Base-by-base conservation (phyloP, 2,113 vertebrate genomes). In the Brachypodius melanocephalos region DNA sequence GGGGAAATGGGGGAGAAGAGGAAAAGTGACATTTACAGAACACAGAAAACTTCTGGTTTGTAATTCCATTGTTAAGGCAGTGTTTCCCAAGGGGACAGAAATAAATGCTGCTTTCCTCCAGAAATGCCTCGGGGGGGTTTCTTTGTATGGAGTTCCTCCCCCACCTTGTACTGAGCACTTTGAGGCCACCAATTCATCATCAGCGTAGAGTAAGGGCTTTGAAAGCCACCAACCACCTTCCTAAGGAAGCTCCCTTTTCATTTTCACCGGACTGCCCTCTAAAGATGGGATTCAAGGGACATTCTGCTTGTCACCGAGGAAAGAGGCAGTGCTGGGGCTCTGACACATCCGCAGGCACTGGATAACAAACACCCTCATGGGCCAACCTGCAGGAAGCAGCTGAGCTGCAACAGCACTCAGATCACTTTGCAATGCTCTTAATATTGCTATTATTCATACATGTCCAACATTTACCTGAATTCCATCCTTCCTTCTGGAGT, bases 261-360 rank as follows among this genome's bases (percentile, higher is more conserved):
- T 58, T 87, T 29, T 32, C 38, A 29, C 17, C 6, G 4, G 49
- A 19, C 8, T 72, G 29, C 22, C 71, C 31, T 67, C 26, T 26
- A 5, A 36, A 20, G 48, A 12, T 29, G 32, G 31, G 16, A 48
- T 46, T 43, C 63, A 13, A 58, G 38, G 65, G 28, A 63, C 13
- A 15, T 6, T 2, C 14, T 59, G 12, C 32, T 54, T 38, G 9
- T 43, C 48, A 32, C 11, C 0, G 1, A 58, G 18, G 12, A 32
- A 26, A 8, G 71, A 26, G 29, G 43, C 55, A 45, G 43, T 24
- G 25, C 13, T 14, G 11, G 20, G 46, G 58, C 36, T 34, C 32
- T 25, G 42, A 29, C 28, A 31, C 34, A 49, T 52, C 46, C 2
- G 0, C 9, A 66, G 26, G 46, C 22, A 21, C 19, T 36, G 49